A percentile compares a stretch with the other conserved stretches of the same genome.
These are phyloP conservation scores for Ricordea florida DNA, from an alignment of 92 coral and sea anemone genomes.

Conservation along the genomic window DNA sequence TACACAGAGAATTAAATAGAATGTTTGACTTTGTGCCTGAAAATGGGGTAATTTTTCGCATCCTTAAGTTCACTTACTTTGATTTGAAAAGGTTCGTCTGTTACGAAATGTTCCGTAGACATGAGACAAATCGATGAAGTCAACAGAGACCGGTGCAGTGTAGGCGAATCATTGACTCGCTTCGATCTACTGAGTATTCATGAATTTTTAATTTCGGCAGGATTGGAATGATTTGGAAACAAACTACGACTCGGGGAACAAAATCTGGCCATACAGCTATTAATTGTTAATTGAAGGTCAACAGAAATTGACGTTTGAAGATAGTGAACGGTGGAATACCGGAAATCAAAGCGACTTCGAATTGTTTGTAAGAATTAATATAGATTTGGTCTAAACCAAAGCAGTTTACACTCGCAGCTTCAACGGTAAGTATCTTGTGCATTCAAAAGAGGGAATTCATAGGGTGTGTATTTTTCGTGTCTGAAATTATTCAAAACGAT, in stretches of 20 bases:
- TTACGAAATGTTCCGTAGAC: conserved; percentile 49
- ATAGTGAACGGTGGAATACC: too few species aligned
- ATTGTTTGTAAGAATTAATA: too few species aligned
- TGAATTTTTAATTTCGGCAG: conserved; percentile 84
- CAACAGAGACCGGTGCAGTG: too few species aligned
- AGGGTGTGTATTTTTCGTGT: background rate
- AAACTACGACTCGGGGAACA: conserved; percentile 58
- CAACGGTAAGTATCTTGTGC: too few species aligned
- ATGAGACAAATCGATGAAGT: too few species aligned
- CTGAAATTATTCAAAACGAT: background rate
- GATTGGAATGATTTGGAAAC: conserved; percentile 69
- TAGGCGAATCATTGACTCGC: background rate
- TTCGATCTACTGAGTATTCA: conserved; percentile 12
- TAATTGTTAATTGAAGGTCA: conserved; percentile 43
- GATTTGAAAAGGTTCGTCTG: conserved; percentile 51
- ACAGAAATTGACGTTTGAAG: background rate
- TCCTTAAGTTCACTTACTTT: conserved; percentile 39
- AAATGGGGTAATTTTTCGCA: background rate
- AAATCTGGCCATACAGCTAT: conserved; percentile 46
- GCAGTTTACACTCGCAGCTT: too few species aligned
- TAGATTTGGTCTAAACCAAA: too few species aligned
- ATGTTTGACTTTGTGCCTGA: too few species aligned
- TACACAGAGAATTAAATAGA: too few species aligned
- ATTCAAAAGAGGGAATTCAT: too few species aligned
- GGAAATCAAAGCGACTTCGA: too few species aligned